These are phyloP conservation scores for Darevskia mixta DNA, from an alignment of 2,797 vertebrate species.

Conservation along the genomic window DNA sequence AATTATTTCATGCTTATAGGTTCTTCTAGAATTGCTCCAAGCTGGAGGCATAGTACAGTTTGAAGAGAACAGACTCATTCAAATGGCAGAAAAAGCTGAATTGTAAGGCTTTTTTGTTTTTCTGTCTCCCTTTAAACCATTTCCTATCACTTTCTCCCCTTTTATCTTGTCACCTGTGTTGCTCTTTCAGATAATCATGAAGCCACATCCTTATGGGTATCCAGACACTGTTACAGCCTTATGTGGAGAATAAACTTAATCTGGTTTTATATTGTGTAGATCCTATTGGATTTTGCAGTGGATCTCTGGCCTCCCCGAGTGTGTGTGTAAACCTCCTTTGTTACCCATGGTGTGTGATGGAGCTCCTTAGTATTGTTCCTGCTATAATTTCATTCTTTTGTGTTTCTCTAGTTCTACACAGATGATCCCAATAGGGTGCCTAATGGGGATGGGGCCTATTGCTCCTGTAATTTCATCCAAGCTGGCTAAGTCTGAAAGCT, in stretches of 20 bases:
- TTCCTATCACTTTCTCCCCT: background rate
- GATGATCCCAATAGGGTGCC: background rate
- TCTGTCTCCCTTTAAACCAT: background rate
- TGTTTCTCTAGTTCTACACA: background rate
- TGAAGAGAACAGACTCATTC: conserved; percentile 89
- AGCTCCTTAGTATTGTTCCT: background rate
- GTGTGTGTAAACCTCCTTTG: background rate
- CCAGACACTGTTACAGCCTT: background rate
- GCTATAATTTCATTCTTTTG: background rate
- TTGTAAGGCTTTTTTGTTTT: conserved; percentile 86
- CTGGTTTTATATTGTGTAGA: background rate
- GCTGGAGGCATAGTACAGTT: conserved; percentile 95
- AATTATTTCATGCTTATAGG: conserved; percentile 78
- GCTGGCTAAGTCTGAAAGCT: conserved; percentile 8
- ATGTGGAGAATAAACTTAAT: background rate
- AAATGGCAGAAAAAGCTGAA: conserved; percentile 93
- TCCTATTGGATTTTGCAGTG: background rate
- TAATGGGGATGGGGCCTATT: background rate
- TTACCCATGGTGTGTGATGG: background rate
- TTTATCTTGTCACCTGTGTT: background rate
- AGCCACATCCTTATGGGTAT: background rate
- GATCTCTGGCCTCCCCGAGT: background rate
- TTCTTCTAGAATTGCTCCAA: conserved; percentile 93
- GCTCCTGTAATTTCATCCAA: conserved; percentile 18
- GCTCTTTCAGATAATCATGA: background rate